A percentile compares a stretch with the other conserved stretches of the same genome.
Evolutionary conservation across 2,113 vertebrate species (phyloP).

Genomic region (Rhinichthys klamathensis): DNA sequence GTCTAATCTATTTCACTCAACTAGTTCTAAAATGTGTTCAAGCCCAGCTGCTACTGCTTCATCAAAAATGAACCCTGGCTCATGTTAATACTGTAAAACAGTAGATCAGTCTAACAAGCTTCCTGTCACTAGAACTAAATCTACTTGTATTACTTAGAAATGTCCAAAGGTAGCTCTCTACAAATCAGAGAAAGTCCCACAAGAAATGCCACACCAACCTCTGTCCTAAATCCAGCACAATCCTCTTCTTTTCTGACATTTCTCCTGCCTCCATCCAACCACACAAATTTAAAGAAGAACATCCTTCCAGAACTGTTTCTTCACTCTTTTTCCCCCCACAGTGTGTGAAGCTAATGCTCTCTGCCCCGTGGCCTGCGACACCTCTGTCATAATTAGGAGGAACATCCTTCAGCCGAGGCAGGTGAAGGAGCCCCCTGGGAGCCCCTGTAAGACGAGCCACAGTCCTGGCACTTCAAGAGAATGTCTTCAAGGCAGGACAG

Average conservation of each 20-base stretch:
- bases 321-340: not conserved
- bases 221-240: not conserved
- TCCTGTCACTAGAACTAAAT: not conserved
- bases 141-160: not conserved
- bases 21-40: not conserved
- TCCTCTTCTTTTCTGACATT: not conserved
- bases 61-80: not conserved
- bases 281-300: slow-evolving; percentile 1
- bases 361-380: not conserved
- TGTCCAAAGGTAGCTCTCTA: not conserved
- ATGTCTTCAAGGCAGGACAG: not conserved
- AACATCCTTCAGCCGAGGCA: slow-evolving; percentile 33
- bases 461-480: slow-evolving; percentile 10
- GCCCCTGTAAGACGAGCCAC: not conserved
- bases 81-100: not conserved
- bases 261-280: slow-evolving; percentile 11
- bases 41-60: not conserved
- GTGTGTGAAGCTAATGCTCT: slow-evolving; percentile 31
- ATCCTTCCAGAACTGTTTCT: slow-evolving; percentile 1
- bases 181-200: not conserved
- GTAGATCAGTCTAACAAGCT: not conserved
- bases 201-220: not conserved
- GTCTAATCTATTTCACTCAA: not conserved
- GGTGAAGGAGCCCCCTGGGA: slow-evolving; percentile 14
- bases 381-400: slow-evolving; percentile 38